Conservation (phyloP, 1,140 invertebrate genomes). For the Cyclargus thomasi region DNA sequence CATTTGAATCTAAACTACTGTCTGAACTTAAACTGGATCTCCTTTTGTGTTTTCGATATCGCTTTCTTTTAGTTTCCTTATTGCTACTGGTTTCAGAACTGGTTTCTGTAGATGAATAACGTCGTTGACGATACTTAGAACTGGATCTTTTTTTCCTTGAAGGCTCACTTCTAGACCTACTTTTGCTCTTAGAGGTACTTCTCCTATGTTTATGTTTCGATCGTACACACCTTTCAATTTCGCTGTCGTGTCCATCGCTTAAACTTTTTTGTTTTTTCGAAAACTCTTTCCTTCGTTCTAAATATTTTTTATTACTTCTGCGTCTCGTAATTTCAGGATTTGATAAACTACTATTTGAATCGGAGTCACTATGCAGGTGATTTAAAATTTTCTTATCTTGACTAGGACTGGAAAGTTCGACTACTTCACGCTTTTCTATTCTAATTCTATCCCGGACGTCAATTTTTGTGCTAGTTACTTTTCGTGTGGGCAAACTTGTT, state of each 20-base stretch:
- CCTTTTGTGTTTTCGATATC: conserved; percentile 53
- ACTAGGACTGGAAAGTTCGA: conserved; percentile 62
- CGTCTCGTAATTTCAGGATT: conserved; percentile 42
- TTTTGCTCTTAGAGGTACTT: conserved; percentile 47
- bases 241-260: conserved; percentile 71
- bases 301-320: conserved; percentile 44
- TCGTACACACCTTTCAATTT: conserved; percentile 46
- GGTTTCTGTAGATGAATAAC: conserved; percentile 54
- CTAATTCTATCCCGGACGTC: conserved; percentile 68
- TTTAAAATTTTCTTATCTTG: conserved; percentile 41
- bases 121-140: conserved; percentile 41
- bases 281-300: conserved; percentile 47
- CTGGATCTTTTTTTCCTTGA: conserved; percentile 50
- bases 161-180: conserved; percentile 65
- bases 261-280: conserved; percentile 65
- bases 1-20: conserved; percentile 60
- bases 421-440: conserved; percentile 71
- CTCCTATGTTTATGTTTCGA: conserved; percentile 42
- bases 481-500: conserved; percentile 58
- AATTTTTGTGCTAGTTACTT: conserved; percentile 73
- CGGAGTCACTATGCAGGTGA: conserved; percentile 38
- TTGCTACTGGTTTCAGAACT: conserved; percentile 53
- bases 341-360: conserved; percentile 44
- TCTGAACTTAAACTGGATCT: conserved; percentile 48
- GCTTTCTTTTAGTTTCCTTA: conserved; percentile 54